phyloP scores from a whole-genome alignment of 2,888 invertebrate genomes.

The Latrodectus hesperus region DNA sequence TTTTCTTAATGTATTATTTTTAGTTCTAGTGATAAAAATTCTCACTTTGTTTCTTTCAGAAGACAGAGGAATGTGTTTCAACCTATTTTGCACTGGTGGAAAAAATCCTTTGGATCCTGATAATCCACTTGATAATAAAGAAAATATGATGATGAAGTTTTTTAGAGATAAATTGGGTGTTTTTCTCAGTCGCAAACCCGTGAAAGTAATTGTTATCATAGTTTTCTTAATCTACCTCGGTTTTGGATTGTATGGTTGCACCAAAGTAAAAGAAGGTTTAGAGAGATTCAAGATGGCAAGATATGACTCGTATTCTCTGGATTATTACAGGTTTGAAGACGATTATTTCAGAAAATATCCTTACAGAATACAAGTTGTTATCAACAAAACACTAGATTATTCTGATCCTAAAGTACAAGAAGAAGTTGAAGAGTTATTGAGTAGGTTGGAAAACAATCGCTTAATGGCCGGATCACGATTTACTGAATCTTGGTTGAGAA shows the following conservation, averaged over 20 bases:
- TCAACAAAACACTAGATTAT: constrained; percentile 87
- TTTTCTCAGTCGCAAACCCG: constrained; percentile 81
- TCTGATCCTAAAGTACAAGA: constrained; percentile 85
- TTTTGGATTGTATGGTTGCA: constrained; percentile 89
- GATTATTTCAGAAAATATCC: constrained; percentile 93
- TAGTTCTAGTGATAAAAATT: too few species aligned
- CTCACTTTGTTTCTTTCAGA: constrained; percentile 76
- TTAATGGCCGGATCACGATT: constrained; percentile 83
- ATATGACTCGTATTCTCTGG: constrained; percentile 92
- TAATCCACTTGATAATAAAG: constrained; percentile 89
- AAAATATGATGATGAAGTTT: constrained; percentile 91
- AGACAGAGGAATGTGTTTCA: constrained; percentile 85
- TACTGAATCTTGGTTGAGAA: constrained; percentile 91
- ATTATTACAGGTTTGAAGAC: constrained; percentile 93
- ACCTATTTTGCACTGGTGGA: constrained; percentile 89
- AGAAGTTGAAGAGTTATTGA: constrained; percentile 85
- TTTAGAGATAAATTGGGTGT: constrained; percentile 87
- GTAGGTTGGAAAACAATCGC: constrained; percentile 85
- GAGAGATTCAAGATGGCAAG: constrained; percentile 88
- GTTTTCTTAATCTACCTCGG: constrained; percentile 86
- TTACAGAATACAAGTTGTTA: constrained; percentile 89
- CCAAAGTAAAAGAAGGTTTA: constrained; percentile 90
- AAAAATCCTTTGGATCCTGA: constrained; percentile 87
- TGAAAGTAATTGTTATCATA: constrained; percentile 80
- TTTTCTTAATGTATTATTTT: too few species aligned